Evolutionary conservation across 2,113 vertebrate species (phyloP).

Genomic region (Stigmatopora nigra): DNA sequence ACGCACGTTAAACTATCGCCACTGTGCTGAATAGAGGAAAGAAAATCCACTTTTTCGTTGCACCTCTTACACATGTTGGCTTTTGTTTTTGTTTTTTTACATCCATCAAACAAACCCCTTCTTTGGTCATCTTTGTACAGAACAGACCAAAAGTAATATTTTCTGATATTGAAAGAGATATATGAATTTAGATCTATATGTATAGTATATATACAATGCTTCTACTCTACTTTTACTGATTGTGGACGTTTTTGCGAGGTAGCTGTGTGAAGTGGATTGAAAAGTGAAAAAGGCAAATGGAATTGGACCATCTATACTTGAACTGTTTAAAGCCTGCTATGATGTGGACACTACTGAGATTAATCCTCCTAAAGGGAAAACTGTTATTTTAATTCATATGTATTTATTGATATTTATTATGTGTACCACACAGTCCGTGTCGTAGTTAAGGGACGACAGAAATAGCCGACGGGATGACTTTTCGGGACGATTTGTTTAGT

Average conservation of each 20-base stretch:
- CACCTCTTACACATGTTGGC: conserved; percentile 46
- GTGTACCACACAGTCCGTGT: conserved; percentile 16
- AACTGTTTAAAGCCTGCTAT: conserved; percentile 57
- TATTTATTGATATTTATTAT: conserved; percentile 70
- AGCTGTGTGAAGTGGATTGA: conserved; percentile 67
- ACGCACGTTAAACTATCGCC: conserved; percentile 34
- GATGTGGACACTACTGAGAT: conserved; percentile 55
- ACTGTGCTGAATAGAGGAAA: conserved; percentile 63
- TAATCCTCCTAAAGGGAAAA: conserved; percentile 55
- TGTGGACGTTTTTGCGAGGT: conserved; percentile 50
- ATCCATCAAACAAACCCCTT: conserved; percentile 43
- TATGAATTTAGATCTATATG: conserved; percentile 55
- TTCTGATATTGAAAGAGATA: conserved; percentile 69
- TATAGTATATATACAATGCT: conserved; percentile 53
- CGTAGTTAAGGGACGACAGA: conserved; percentile 35
- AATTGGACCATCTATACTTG: conserved; percentile 57
- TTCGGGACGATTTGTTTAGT: conserved; percentile 16
- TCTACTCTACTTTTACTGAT: conserved; percentile 57
- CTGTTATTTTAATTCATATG: conserved; percentile 46
- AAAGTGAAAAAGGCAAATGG: conserved; percentile 43
- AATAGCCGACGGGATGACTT: conserved; percentile 11
- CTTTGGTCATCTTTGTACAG: conserved; percentile 67
- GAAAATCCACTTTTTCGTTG: conserved; percentile 48
- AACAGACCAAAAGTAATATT: conserved; percentile 74
- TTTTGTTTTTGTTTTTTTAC: conserved; percentile 42